These are phyloP conservation scores for Thaumatotibia leucotreta DNA, from an alignment of 1,140 invertebrate genomes.

Conservation along the genomic window DNA sequence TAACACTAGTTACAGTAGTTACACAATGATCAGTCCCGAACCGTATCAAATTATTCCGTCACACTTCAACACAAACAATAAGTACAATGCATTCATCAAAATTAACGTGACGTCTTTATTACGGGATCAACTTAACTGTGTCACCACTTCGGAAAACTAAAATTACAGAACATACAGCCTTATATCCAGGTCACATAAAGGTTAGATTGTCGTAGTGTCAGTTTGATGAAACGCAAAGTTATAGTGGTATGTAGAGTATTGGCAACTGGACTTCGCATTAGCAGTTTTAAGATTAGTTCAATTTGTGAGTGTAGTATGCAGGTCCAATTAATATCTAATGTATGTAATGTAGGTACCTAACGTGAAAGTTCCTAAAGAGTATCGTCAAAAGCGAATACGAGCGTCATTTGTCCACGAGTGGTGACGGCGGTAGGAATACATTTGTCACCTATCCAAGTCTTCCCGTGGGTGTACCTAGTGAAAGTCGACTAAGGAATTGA, in stretches of 20 bases:
- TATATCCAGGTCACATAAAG: not conserved
- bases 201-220: not conserved
- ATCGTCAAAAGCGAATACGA: not conserved
- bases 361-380: not conserved
- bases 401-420: too few relatives aligned
- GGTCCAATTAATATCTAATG: constrained; percentile 5
- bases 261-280: not conserved
- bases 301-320: not conserved
- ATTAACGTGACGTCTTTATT: constrained; percentile 28
- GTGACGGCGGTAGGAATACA: not conserved
- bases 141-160: not conserved
- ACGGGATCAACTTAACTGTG: not conserved
- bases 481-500: too few relatives aligned
- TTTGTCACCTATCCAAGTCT: too few relatives aligned
- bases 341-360: too few relatives aligned
- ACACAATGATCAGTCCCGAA: constrained; percentile 1
- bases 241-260: not conserved
- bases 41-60: constrained; percentile 18
- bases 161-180: not conserved
- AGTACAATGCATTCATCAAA: constrained; percentile 28
- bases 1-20: not conserved
- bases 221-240: not conserved
- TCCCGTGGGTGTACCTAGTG: too few relatives aligned
- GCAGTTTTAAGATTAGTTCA: not conserved
- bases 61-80: constrained; percentile 14